Conservation (phyloP, 2,797 vertebrate genomes). For the Allobates femoralis region DNA sequence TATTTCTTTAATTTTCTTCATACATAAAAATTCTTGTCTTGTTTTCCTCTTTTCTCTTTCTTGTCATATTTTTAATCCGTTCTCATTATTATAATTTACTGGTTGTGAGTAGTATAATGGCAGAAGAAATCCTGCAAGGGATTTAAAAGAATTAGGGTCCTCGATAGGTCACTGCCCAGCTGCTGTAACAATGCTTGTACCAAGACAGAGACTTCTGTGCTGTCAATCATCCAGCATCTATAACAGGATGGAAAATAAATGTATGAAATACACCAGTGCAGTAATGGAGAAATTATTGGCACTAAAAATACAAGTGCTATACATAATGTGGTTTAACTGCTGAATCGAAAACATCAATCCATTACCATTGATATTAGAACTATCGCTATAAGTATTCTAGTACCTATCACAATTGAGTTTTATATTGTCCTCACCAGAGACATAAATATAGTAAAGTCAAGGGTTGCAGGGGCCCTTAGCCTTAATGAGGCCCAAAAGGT, state of each 20-base stretch:
- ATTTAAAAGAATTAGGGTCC: not conserved
- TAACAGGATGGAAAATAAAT: not conserved
- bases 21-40: not conserved
- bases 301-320: not conserved
- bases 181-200: not conserved
- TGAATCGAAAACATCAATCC: no score
- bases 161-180: conserved; percentile 22
- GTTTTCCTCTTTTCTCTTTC: not conserved
- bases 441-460: no score
- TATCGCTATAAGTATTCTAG: no score
- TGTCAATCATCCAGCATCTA: not conserved
- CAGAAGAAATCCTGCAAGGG: not conserved
- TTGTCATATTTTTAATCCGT: not conserved
- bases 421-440: no score
- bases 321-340: not conserved
- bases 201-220: not conserved
- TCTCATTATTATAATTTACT: not conserved
- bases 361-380: no score
- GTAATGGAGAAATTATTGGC: not conserved
- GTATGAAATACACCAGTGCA: not conserved
- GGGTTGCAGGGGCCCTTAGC: no score
- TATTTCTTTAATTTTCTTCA: not conserved
- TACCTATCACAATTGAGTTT: no score
- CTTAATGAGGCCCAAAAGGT: no score
- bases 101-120: not conserved